A percentile compares a stretch with the other conserved stretches of the same genome.
phyloP scores from a whole-genome alignment of 2,797 vertebrate species.

The Myotis daubentonii region DNA sequence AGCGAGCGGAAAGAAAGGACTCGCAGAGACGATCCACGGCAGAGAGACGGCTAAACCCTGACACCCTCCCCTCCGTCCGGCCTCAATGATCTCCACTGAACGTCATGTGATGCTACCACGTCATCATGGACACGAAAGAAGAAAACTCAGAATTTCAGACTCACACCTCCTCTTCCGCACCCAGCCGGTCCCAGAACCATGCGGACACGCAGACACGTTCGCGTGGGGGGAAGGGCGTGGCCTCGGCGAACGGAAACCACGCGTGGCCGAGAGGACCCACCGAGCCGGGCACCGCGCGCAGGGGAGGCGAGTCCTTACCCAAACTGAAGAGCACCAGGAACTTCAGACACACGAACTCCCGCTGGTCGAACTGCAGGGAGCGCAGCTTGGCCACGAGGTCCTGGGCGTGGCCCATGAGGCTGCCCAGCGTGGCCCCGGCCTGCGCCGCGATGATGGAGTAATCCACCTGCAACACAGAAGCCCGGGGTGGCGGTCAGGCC shows the following conservation, averaged over 20 bases:
- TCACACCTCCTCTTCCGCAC: too few relatives aligned
- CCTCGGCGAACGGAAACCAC: too few relatives aligned
- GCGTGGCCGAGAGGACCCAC: too few relatives aligned
- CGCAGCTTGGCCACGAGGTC: conserved; percentile 96
- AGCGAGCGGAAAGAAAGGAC: background rate
- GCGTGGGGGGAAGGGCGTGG: too few relatives aligned
- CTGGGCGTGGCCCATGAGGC: conserved; percentile 96
- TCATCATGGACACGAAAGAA: too few relatives aligned
- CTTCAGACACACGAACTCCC: conserved; percentile 99
- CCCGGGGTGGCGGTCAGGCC: background rate
- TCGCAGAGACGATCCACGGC: background rate
- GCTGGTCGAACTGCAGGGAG: conserved; percentile 96
- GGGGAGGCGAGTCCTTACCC: conserved; percentile 88
- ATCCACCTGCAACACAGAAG: conserved; percentile 92
- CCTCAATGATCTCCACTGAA: too few relatives aligned
- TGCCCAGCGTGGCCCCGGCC: conserved; percentile 96
- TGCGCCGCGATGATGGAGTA: conserved; percentile 94
- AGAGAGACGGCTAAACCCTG: background rate
- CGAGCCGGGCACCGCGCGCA: too few relatives aligned
- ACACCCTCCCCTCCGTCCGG: rapidly evolving
- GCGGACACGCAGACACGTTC: too few relatives aligned
- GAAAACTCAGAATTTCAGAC: background rate
- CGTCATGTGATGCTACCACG: background rate
- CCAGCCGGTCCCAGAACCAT: too few relatives aligned
- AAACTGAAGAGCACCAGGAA: conserved; percentile 99